Conservation (phyloP, 1,140 invertebrate genomes). For the Heliconius hewitsoni region DNA sequence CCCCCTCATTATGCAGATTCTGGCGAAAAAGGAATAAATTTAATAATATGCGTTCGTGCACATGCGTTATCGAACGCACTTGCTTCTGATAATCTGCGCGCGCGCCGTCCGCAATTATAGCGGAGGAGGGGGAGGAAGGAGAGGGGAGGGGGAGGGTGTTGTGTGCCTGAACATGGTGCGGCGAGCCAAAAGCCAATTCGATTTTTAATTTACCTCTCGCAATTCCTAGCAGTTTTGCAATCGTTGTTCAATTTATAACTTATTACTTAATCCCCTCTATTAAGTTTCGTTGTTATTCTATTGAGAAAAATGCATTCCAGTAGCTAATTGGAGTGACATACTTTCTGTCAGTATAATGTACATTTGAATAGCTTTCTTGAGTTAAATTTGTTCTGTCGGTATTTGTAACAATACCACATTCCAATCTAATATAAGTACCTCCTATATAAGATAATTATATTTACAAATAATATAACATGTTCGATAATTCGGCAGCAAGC, state of each 20-base stretch:
- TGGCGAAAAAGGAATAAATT: conserved; percentile 78
- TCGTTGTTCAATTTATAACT: conserved; percentile 47
- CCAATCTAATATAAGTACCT: too few relatives aligned
- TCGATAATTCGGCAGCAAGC: too few relatives aligned
- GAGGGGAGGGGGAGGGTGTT: conserved; percentile 22
- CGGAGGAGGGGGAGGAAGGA: conserved; percentile 26
- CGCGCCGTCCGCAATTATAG: conserved; percentile 67
- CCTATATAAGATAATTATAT: too few relatives aligned
- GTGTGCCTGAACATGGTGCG: conserved; percentile 22
- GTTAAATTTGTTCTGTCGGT: not conserved
- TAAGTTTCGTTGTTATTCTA: conserved; percentile 46
- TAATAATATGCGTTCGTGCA: conserved; percentile 78
- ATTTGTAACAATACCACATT: too few relatives aligned
- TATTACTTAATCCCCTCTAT: conserved; percentile 72
- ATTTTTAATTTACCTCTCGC: conserved; percentile 66
- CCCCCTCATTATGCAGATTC: conserved; percentile 79
- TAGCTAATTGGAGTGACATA: conserved; percentile 47
- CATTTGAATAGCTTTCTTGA: not conserved
- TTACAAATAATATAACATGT: too few relatives aligned
- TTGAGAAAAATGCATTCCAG: conserved; percentile 40
- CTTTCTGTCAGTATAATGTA: conserved; percentile 39
- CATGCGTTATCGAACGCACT: conserved; percentile 78
- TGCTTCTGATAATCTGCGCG: conserved; percentile 77
- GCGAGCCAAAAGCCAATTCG: conserved; percentile 49
- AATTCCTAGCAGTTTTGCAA: conserved; percentile 57